Conservation (phyloP, 2,113 vertebrate species). For the Parus major region DNA sequence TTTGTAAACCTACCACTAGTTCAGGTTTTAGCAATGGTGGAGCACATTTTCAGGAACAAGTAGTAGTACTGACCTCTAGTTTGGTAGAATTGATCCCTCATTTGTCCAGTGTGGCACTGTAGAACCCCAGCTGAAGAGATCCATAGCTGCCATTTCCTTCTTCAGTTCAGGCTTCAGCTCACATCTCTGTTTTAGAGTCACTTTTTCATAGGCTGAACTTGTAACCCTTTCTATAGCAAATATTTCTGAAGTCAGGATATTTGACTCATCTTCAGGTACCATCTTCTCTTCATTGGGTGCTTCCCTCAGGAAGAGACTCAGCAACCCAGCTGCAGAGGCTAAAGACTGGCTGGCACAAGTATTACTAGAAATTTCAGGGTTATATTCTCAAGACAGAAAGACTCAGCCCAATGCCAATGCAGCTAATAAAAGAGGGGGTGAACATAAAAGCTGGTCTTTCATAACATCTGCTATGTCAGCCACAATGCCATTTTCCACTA, state of each 20-base stretch:
- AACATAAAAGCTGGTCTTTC: neutral
- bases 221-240: neutral
- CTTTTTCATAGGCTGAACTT: neutral
- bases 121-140: neutral
- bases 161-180: neutral
- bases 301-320: neutral
- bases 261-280: neutral
- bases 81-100: neutral
- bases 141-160: neutral
- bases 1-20: neutral
- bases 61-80: neutral
- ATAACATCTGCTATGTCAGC: neutral
- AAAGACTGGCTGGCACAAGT: neutral
- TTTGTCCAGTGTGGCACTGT: neutral
- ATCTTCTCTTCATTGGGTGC: neutral
- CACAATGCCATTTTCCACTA: neutral
- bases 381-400: neutral
- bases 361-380: neutral
- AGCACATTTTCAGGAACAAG: neutral
- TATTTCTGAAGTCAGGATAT: neutral
- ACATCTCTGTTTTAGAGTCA: neutral
- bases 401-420: neutral
- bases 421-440: neutral
- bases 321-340: neutral
- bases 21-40: neutral